Conservation (phyloP, 2,888 invertebrate species). For the Latrodectus elegans region DNA sequence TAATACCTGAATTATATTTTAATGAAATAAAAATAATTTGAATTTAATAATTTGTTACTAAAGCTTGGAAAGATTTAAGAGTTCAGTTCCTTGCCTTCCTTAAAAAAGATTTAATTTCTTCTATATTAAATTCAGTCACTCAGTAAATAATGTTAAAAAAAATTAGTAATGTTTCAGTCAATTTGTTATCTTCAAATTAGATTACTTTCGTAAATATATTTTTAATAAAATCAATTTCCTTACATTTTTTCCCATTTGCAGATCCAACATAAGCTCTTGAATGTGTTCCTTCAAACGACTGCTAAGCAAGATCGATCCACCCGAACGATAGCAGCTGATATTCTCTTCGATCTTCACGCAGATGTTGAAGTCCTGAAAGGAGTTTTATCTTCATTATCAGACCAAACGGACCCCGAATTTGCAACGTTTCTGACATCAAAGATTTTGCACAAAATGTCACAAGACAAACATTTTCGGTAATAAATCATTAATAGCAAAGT, state of each 20-base stretch:
- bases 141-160: background rate
- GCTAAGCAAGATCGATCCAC: constrained; percentile 70
- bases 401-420: constrained; percentile 70
- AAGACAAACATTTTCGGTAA: constrained; percentile 68
- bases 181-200: too few relatives aligned
- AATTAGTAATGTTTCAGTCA: background rate
- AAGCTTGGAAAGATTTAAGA: too few relatives aligned
- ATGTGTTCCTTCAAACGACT: constrained; percentile 53
- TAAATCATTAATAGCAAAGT: background rate
- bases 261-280: constrained; percentile 29
- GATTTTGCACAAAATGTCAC: constrained; percentile 71
- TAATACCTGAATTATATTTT: too few relatives aligned
- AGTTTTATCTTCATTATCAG: constrained; percentile 18
- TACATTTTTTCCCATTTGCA: background rate
- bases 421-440: constrained; percentile 72
- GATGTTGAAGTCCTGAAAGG: constrained; percentile 11
- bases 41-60: too few relatives aligned
- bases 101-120: background rate
- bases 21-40: too few relatives aligned
- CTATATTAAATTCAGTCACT: background rate
- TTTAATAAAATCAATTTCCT: background rate
- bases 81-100: background rate
- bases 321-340: constrained; percentile 71
- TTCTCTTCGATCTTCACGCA: constrained; percentile 47
- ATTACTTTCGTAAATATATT: background rate